phyloP scores from a whole-genome alignment of 2,797 vertebrate species.

The Ispidina lecontei region DNA sequence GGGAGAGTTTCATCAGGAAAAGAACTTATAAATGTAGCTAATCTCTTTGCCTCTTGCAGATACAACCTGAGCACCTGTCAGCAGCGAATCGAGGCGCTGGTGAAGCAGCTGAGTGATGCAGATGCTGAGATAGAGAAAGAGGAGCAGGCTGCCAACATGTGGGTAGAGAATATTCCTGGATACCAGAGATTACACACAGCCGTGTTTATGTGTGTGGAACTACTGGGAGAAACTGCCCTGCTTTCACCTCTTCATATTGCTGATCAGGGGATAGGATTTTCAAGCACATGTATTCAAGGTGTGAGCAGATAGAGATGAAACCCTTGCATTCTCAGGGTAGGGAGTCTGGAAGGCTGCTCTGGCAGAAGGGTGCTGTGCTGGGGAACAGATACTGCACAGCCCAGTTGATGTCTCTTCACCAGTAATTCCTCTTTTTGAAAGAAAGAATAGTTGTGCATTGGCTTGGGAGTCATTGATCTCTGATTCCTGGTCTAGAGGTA shows the following conservation, averaged over 20 bases:
- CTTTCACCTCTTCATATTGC: not conserved
- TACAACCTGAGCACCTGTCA: conserved; percentile 79
- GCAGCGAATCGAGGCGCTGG: conserved; percentile 72
- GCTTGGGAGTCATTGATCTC: not conserved
- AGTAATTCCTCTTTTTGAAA: not conserved
- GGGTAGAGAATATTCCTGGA: conserved; percentile 41
- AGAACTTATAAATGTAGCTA: not conserved
- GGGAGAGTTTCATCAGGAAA: not conserved
- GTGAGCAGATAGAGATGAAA: not conserved
- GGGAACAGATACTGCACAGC: not conserved
- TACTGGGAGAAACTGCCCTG: not conserved
- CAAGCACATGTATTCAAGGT: not conserved
- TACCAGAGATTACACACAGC: not conserved
- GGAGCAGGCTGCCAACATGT: conserved; percentile 81
- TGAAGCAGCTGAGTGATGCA: conserved; percentile 76
- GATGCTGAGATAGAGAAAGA: conserved; percentile 76
- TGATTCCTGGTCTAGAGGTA: not conserved
- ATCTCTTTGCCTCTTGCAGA: conserved; percentile 51
- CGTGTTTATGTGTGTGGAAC: not conserved
- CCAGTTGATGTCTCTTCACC: not conserved
- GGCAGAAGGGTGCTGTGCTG: not conserved
- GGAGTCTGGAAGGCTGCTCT: not conserved
- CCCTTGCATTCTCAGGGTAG: not conserved
- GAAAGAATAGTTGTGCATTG: not conserved
- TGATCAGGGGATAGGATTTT: not conserved